phyloP scores from a whole-genome alignment of 2,797 vertebrate genomes.

The Arnoldichthys spilopterus region DNA sequence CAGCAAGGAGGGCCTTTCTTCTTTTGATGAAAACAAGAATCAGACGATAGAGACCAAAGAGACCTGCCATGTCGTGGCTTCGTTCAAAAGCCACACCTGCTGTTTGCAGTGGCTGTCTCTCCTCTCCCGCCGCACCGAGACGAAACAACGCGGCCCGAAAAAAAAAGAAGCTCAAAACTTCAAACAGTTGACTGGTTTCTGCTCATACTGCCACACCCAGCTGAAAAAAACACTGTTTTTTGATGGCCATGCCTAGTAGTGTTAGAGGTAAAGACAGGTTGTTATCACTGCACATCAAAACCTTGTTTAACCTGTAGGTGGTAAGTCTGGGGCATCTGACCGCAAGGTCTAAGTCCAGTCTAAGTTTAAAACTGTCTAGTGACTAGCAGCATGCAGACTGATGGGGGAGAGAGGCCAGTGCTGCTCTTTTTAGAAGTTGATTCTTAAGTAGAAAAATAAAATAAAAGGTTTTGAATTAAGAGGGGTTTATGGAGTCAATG shows the following conservation, averaged over 20 bases:
- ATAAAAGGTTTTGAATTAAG: too few relatives aligned
- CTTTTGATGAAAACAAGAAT: conserved; percentile 81
- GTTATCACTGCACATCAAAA: conserved; percentile 48
- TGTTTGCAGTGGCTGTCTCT: conserved; percentile 79
- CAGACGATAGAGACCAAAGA: conserved; percentile 77
- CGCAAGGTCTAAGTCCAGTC: not conserved
- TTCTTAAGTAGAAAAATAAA: too few relatives aligned
- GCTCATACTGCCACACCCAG: conserved; percentile 67
- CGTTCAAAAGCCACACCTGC: conserved; percentile 85
- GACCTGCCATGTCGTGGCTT: conserved; percentile 68
- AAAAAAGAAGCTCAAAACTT: conserved; percentile 66
- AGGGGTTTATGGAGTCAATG: too few relatives aligned
- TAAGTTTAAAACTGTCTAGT: not conserved
- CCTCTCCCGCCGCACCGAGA: conserved; percentile 73
- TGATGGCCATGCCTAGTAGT: conserved; percentile 52
- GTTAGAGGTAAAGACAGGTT: conserved; percentile 56
- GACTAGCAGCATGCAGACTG: too few relatives aligned
- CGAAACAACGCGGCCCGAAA: conserved; percentile 69
- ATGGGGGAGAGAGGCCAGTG: too few relatives aligned
- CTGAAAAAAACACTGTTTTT: conserved; percentile 56
- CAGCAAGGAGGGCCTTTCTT: conserved; percentile 77
- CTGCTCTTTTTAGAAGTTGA: too few relatives aligned
- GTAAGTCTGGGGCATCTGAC: conserved; percentile 32
- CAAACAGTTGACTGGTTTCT: conserved; percentile 70
- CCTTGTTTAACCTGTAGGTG: conserved; percentile 47